Base-by-base conservation (phyloP, 2,888 invertebrate genomes). In the Aporophyla nigra region DNA sequence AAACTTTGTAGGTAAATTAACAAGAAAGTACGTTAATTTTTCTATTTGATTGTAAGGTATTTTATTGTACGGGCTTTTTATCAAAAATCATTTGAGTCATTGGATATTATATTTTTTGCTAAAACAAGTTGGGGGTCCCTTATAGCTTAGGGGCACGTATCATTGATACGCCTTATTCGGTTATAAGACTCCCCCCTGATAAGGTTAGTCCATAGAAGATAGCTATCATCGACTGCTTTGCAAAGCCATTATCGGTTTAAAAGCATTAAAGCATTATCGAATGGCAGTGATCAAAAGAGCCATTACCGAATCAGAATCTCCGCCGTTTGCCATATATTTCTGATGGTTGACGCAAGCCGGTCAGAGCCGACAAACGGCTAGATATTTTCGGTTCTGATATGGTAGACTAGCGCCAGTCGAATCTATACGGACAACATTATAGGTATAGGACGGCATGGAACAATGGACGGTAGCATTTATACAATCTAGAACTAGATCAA, bases 401-500 rank as follows among this genome's bases (percentile, higher is more conserved):
- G 65, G 59, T 67, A 58, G 62, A 58, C 27, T 58, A 70, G 19
- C 59, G 53, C 58, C 51, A 53, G 54, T 62, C 33, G 67, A 61
- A 61, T 71, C 67, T 77, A 59, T 70, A 72, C 56, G 54, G 40
- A 66, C 58, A 71, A 62, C 54, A 24, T 54, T 65, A 24, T 49
- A 68, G 7, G 7, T 81, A 84, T 66, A 84, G 67, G 33, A 53
- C 40, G 53, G 49, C 33, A 59, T 27, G 71, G 83, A 58, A 83
- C 71, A 83, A 74, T 78, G 83, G 61, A 16, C 72, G 63, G 49
- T 63, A 59, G 66, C 66, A 76, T 82, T 82, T 68, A 75, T 51
- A 62, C 46, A 63, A 81, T 82, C 21, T 78, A 56, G 76, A 82
- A 76, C 77, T 83, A 66, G 83, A 86, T 66, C 86, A 78, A 59